Conservation (phyloP, 30 jellyfish, hydroid and myxozoan genomes). For the Cassiopea xamachana region DNA sequence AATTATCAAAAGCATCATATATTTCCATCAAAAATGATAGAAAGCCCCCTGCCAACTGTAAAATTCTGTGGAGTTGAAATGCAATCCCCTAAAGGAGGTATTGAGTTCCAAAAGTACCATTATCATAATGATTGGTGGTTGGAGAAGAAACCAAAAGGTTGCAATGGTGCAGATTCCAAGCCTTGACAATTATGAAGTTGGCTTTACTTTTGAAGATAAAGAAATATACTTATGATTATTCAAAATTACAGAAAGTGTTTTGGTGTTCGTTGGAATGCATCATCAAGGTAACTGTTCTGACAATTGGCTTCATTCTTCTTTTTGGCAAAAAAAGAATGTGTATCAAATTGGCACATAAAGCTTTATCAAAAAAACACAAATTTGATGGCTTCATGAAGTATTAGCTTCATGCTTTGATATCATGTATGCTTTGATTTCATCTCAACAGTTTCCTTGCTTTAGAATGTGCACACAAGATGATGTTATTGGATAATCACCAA, state of each 20-base stretch:
- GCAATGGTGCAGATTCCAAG: conserved; percentile 12
- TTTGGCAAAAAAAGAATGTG: background rate
- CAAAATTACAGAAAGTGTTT: background rate
- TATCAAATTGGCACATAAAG: background rate
- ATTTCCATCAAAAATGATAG: conserved; percentile 74
- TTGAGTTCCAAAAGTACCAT: conserved; percentile 80
- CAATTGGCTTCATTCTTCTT: background rate
- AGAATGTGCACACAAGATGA: too few species aligned
- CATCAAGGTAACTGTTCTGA: background rate
- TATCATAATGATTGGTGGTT: conserved; percentile 92
- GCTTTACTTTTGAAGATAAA: background rate
- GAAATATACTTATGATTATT: background rate
- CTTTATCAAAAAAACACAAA: too few species aligned
- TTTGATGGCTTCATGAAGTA: too few species aligned
- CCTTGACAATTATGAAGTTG: background rate
- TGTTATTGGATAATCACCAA: too few species aligned
- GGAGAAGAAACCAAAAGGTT: conserved; percentile 83
- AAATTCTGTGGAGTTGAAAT: conserved; percentile 79
- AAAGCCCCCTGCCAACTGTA: conserved; percentile 68
- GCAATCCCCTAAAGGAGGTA: conserved; percentile 83
- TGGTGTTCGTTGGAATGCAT: background rate
- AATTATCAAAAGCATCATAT: conserved; percentile 79
- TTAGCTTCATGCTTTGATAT: too few species aligned
- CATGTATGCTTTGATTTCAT: too few species aligned
- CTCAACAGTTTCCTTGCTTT: too few species aligned